Evolutionary conservation across 1,140 invertebrate genomes (phyloP), one percentile per base, ranked within the genome.

Genomic region (Aphaenogaster floridana): DNA sequence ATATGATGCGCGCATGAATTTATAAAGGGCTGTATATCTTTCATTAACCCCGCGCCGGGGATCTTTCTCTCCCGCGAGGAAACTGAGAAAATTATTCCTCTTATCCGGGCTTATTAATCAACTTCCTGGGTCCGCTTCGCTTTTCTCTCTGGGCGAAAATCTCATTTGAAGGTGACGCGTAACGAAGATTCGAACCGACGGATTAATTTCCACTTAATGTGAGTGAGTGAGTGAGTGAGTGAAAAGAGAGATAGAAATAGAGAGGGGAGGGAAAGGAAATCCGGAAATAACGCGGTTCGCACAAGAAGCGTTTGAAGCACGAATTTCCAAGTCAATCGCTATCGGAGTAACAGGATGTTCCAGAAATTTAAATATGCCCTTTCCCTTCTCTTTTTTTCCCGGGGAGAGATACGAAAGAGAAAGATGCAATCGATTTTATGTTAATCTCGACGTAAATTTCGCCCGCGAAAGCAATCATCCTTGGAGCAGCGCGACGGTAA

Each of bases 101-200:
- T 83, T 83, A 74, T 74, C 68, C 69, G 7, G 80, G 54, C 21
- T 48, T 84, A 84, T 84, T 84, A 84, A 84, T 84, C 80, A 84
- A 59, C 54, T n/a, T 72, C 36, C 39, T 21, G 48, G 6, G 6
- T 34, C 76, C 69, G 69, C 42, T 28, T 74, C 54, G 42, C 54
- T 74, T 28, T 61, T 69, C 54, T 17, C 39, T 48, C 42, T 7
- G 54, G 28, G 28, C 54, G 52, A 42, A 34, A 76, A 61, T 84
- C 45, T 76, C 80, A 59, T 61, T 74, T 39, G 52, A 71, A 11
- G 17, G 54, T 50, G 48, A 68, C 48, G 48, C 61, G n/a, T 45
- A 74, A 57, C 52, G 68, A 48, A 28, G 45, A 59, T 61, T 48
- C 69, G 78, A 28, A 68, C 59, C 61, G 66, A 59, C 69, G 54